Conservation (phyloP, 2,888 invertebrate species). For the Slavum lentiscoides region DNA sequence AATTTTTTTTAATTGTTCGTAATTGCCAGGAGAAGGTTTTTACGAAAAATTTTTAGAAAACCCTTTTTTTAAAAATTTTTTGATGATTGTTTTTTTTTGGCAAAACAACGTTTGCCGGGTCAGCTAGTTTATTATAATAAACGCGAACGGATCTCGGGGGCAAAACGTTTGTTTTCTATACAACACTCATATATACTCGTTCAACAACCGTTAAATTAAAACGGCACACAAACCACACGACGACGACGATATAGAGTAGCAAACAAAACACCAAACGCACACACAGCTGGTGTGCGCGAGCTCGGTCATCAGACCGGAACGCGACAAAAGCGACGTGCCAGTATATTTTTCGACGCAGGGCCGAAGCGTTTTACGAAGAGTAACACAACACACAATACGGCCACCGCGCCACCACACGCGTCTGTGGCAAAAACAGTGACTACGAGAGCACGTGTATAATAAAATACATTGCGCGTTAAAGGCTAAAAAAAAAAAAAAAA, state of each 20-base stretch:
- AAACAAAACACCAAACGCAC: not conserved
- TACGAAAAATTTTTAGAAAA: too few species aligned
- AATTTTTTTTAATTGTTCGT: too few species aligned
- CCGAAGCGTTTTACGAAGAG: not conserved
- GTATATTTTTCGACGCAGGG: not conserved
- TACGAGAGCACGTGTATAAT: not conserved
- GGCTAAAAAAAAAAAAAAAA: too few species aligned
- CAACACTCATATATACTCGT: too few species aligned
- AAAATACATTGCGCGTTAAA: too few species aligned
- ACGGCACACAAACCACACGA: not conserved
- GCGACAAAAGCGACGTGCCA: not conserved
- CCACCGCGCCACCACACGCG: not conserved
- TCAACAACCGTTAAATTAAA: not conserved
- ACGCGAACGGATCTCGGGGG: too few species aligned
- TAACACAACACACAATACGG: not conserved
- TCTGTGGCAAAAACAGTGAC: not conserved
- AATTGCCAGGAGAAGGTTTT: too few species aligned
- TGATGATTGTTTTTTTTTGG: too few species aligned
- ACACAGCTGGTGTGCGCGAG: slow-evolving; percentile 42
- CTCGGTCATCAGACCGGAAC: slow-evolving; percentile 45
- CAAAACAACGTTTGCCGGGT: too few species aligned
- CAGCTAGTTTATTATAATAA: too few species aligned
- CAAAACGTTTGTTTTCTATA: too few species aligned
- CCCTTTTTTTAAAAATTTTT: too few species aligned
- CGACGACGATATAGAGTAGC: not conserved